A percentile compares a stretch with the other conserved stretches of the same genome.
Evolutionary conservation across 2,113 vertebrate species (phyloP).

Genomic region (Malurus alboscapulatus): DNA sequence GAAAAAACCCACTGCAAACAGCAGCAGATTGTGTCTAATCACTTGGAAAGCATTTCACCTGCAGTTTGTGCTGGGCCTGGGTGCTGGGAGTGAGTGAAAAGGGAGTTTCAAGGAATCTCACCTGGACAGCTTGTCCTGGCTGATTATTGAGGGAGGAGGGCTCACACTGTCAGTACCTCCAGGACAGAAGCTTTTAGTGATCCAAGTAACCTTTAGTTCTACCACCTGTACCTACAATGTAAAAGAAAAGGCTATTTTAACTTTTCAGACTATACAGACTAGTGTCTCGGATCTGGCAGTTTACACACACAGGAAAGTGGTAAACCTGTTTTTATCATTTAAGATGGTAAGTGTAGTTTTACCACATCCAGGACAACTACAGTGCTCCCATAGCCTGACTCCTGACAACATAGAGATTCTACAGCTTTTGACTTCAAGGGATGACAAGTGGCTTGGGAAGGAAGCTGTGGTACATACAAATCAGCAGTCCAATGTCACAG

Average conservation of each 20-base stretch:
- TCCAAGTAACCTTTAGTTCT: conserved; percentile 96
- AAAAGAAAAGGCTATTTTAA: not conserved
- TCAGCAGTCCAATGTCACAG: not conserved
- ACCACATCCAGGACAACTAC: not conserved
- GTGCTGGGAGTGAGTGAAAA: not conserved
- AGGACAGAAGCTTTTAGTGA: conserved; percentile 98
- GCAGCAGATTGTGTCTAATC: not conserved
- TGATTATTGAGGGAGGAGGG: conserved; percentile 90
- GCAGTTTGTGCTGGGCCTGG: not conserved
- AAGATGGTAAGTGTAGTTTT: not conserved
- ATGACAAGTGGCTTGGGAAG: not conserved
- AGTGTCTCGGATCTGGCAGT: not conserved
- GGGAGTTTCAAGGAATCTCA: conserved; percentile 41
- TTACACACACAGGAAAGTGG: not conserved
- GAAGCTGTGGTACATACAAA: not conserved
- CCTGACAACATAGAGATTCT: not conserved
- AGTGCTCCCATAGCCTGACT: not conserved
- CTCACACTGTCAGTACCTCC: conserved; percentile 94
- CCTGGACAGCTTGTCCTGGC: conserved; percentile 92
- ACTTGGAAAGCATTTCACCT: not conserved
- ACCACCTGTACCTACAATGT: conserved; percentile 89
- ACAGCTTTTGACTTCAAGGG: not conserved
- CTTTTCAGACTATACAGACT: not conserved
- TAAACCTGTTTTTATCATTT: not conserved
- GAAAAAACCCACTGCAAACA: not conserved